Conservation (phyloP, 2,797 vertebrate species). For the Naso thynnoides region DNA sequence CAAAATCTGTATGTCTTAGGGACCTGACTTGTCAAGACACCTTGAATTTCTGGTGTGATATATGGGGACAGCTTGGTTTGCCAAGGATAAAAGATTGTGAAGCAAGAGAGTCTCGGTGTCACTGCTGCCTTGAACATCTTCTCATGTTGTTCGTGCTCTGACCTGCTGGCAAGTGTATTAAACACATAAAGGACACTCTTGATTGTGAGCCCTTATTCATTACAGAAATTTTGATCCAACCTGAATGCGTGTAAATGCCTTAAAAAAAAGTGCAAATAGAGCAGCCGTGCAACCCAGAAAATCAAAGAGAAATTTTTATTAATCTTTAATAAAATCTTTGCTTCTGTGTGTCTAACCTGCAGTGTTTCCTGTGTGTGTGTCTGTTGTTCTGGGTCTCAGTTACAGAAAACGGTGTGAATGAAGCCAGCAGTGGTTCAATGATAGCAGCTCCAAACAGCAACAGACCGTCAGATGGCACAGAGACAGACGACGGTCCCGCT, state of each 20-base stretch:
- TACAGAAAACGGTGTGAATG: constrained; percentile 58
- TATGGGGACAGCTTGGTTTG: no score
- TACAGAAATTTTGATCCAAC: no score
- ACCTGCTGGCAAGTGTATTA: no score
- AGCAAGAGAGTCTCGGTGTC: no score
- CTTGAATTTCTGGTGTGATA: no score
- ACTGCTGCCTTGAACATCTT: no score
- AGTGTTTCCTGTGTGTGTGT: neutral
- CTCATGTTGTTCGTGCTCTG: no score
- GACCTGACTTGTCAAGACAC: no score
- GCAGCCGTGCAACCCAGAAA: neutral
- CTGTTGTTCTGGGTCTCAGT: neutral
- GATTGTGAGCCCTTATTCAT: no score
- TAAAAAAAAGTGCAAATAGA: neutral
- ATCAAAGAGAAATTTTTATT: neutral
- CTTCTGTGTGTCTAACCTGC: neutral
- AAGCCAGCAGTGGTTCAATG: constrained; percentile 12
- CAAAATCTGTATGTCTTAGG: no score
- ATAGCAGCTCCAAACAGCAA: neutral
- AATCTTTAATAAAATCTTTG: neutral
- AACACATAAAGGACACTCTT: no score
- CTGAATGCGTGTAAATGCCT: neutral
- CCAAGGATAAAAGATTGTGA: no score
- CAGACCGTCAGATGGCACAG: constrained; percentile 24
- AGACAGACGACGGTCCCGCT: constrained; percentile 58